Evolutionary conservation across 2,113 vertebrate genomes (phyloP), one percentile per base, ranked within the genome.

Genomic region (Lycaon pictus): DNA sequence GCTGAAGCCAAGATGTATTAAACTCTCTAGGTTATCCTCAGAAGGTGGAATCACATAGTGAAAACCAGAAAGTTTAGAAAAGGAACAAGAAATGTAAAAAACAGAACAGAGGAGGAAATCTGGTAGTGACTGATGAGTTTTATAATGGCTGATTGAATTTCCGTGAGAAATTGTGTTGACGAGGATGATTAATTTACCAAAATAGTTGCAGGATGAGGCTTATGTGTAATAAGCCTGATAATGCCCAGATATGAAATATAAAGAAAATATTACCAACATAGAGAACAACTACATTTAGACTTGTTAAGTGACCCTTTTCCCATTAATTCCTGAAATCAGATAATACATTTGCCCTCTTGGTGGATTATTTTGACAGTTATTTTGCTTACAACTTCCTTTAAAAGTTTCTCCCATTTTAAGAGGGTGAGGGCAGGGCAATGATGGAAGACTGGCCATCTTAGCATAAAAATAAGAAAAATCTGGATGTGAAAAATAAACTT

Each of bases 401-500:
- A 98, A 98, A 94, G 8, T 29, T 3, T 32, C 20, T 88, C 74
- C 74, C 20, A 55, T 76, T 62, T 89, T 51, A 95, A 65, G 60
- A 93, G 43, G 16, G 63, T 94, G 51, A 65, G 65, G 35, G 88
- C 12, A 56, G 92, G 37, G 56, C n/a, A 93, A 83, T 27, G 53
- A 95, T 43, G 71, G 15, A 87, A 93, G 87, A 81, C 32, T 63
- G 19, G 8, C 29, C 35, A 72, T 58, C 15, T 90, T 96, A 93
- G 82, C 92, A 51, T 89, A 87, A 65, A 93, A 95, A 85, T 56
- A 91, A 88, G 37, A 80, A 9, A 92, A 32, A 80, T 3, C 13
- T n/a, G 80, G 23, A 37, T 93, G 67, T 85, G 94, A 97, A 98
- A 96, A 93, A 94, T 91, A 74, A 81, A 95, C 91, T 81, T 95